Percentiles rank a stretch among this genome's conserved stretches.
Evolutionary conservation across 2,113 vertebrate genomes (phyloP).

Genomic region (Dunckerocampus dactyliophorus): DNA sequence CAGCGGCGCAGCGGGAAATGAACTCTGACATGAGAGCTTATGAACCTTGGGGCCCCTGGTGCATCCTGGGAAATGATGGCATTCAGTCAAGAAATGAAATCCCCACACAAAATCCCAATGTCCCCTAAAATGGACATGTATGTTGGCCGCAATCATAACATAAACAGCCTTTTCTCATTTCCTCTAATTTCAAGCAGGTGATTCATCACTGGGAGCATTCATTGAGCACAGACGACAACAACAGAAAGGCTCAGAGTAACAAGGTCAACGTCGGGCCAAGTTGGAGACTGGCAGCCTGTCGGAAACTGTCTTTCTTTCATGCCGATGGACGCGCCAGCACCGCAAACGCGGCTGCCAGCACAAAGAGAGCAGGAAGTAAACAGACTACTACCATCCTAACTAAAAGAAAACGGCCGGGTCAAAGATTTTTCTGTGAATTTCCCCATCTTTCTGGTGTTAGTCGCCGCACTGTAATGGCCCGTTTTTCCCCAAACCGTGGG

Average conservation of each 20-base stretch:
- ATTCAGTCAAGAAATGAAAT: conserved; percentile 59
- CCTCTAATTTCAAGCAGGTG: conserved; percentile 23
- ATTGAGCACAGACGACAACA: conserved; percentile 30
- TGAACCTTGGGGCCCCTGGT: conserved; percentile 60
- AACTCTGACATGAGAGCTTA: conserved; percentile 68
- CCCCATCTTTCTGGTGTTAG: conserved; percentile 7
- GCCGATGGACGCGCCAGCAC: conserved; percentile 28
- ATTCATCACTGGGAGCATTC: conserved; percentile 28
- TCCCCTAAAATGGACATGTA: conserved; percentile 24
- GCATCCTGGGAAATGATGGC: conserved; percentile 69
- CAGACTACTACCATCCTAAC: conserved; percentile 16
- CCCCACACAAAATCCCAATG: conserved; percentile 16
- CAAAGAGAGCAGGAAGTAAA: conserved; percentile 9
- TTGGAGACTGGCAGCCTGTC: conserved; percentile 21
- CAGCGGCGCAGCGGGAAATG: conserved; percentile 67
- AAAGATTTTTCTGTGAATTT: conserved; percentile 44
- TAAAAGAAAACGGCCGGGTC: conserved; percentile 27
- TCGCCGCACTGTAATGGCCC: conserved; percentile 32
- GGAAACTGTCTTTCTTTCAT: conserved; percentile 20
- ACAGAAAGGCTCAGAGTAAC: conserved; percentile 33
- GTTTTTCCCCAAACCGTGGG: conserved; percentile 25
- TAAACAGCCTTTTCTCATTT: conserved; percentile 6
- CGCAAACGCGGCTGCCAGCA: conserved; percentile 21
- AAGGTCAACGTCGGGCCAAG: conserved; percentile 38
- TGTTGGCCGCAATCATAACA: conserved; percentile 6